Percentiles rank a stretch among this genome's conserved stretches.
Evolutionary conservation across 2,797 vertebrate genomes (phyloP).

Genomic region (Sphaeramia orbicularis): DNA sequence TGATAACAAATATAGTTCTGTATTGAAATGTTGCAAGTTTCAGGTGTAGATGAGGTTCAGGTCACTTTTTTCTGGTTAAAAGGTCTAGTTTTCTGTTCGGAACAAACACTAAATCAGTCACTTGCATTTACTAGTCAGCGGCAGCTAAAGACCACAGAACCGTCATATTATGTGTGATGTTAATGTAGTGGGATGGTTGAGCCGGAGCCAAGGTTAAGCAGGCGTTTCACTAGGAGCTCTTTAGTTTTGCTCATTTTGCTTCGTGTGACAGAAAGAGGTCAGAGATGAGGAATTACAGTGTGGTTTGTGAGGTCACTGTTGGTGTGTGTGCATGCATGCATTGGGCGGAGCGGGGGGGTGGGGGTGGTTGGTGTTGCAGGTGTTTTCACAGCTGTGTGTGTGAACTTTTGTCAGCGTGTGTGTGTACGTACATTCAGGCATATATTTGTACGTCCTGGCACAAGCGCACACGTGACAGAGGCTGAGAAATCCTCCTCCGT

Average conservation of each 20-base stretch:
- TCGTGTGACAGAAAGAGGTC: conserved; percentile 61
- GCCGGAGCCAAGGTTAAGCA: conserved; percentile 20
- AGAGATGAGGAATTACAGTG: conserved; percentile 58
- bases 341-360: conserved; percentile 13
- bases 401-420: conserved; percentile 37
- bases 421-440: not conserved
- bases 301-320: conserved; percentile 46
- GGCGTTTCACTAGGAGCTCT: conserved; percentile 12
- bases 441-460: conserved; percentile 2
- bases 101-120: not conserved
- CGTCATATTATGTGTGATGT: not conserved
- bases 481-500: conserved; percentile 1
- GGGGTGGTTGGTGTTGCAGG: conserved; percentile 16
- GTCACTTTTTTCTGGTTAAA: too few species aligned
- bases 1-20: too few species aligned
- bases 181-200: conserved; percentile 16
- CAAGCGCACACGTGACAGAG: conserved; percentile 13
- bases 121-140: not conserved
- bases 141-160: not conserved
- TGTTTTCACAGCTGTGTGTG: conserved; percentile 66
- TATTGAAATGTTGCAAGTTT: too few species aligned
- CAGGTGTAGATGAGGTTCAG: too few species aligned
- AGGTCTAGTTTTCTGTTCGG: not conserved
- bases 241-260: conserved; percentile 32
- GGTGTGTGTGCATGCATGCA: conserved; percentile 39